Base-by-base conservation (phyloP, 2,888 invertebrate genomes). In the Ormia ochracea region DNA sequence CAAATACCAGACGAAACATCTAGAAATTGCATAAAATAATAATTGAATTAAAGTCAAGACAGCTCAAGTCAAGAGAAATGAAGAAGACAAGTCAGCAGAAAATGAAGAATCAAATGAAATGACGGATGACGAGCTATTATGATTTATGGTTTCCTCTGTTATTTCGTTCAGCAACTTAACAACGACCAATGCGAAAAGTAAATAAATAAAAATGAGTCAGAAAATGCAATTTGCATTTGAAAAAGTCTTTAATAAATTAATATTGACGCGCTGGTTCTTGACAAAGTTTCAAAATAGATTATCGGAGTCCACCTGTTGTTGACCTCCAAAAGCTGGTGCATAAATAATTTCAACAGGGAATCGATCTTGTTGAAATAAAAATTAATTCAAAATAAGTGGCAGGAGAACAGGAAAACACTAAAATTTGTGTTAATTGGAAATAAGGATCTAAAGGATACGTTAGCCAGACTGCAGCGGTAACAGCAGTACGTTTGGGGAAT, bases 111-210 rank as follows among this genome's bases (percentile, higher is more conserved):
- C 26, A 48, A 59, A 17, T 43, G 28, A 79, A 78, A 69, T 74
- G 78, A 79, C 69, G 69, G 52, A 79, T 65, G 78, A 65, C 65
- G 65, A 38, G 58, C 65, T 74, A 70, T 75, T 59, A 59, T 79
- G 58, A 79, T 70, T 59, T 66, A 79, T 65, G 69, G 58, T 74
- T 75, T 75, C 79, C 75, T 70, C 61, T 76, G 38, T 41, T 23
- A 23, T 33, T 45, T 48, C 26, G 9, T 26, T 41, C 19, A 61
- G 19, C 17, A 52, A 50, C 17, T 52, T 28, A 33, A 41, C 3
- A 48, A 36, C 31, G 45, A 28, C 28, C 68, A 19, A 3, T 17
- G 23, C 3, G 5, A 52, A 31, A 68, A 43, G n/a, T n/a, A n/a
- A n/a, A n/a, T n/a, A n/a, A n/a, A n/a, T n/a, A 58, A 23, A 61